Evolutionary conservation across 64 coral and sea anemone genomes (phyloP), one percentile per base, ranked within the genome.

Genomic region (Montipora cactus): DNA sequence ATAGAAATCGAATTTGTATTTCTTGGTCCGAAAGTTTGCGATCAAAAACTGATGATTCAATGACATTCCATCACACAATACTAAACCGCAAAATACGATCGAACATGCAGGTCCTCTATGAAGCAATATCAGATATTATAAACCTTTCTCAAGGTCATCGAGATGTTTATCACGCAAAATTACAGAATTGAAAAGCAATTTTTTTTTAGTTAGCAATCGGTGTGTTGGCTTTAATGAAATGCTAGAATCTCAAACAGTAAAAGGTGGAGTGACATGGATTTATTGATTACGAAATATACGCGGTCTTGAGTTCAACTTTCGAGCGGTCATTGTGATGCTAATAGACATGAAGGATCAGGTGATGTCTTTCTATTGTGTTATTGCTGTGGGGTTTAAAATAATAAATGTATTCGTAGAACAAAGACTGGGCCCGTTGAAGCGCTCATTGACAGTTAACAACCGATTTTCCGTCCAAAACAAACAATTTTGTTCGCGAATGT

Each of bases 241-340:
- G 25, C 20, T 45, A 47, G 18, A 44, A 6, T 23, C 14, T 47
- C 49, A 79, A 19, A 57, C 48, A 20, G 20, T 15, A 21, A 28
- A 45, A 67, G 64, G 82, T 68, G 2, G 82, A 86, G 45, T 44
- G n/a, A 71, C 21, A 44, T 45, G 44, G 45, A 13, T 18, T 18
- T 78, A 19, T 49, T 78, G 13, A 19, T 78, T 49, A 14, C 47
- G 15, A 50, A 77, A 23, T 76, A 70, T 57, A 59, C 6, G 49
- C 55, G 47, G 58, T 79, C 1, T 62, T 16, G 59, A 68, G 64
- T 7, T 37, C 9, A 59, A 79, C n/a, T 78, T 74, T 46, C 11
- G 53, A 45, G 6, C 67, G 67, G 7, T 47, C 84, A 83, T 92
- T 92, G 81, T 92, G 4, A 92, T 92, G 90, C 90, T 84, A 92